Base-by-base conservation (phyloP, 2,797 vertebrate species). In the Xenentodon cancila region DNA sequence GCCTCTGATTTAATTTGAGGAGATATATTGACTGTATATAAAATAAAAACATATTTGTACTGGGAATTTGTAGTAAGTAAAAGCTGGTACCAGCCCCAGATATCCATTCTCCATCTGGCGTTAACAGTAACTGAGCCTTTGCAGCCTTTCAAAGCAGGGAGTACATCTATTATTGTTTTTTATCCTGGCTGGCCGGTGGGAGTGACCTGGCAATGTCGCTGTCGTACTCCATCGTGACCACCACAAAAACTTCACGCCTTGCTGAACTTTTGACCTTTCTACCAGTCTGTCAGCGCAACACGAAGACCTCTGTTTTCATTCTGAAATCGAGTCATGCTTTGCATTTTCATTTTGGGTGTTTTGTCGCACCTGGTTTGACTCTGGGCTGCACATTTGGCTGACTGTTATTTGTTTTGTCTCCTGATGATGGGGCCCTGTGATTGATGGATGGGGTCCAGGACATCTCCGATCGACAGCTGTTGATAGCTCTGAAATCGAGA, bases 391-490 rank as follows among this genome's bases (percentile, higher is more conserved):
- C 76, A 73, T 90, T 85, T 91, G 87, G 84, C 88, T 88, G 88
- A 75, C 86, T 85, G 84, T 75, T 90, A 77, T 89, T 91, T 92
- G 92, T 92, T 93, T 88, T 90, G 88, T 89, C 91, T 92, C 90
- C 84, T 77, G 92, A 90, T 88, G 90, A 91, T 85, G 80, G 84
- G 72, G 75, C 84, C 68, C 82, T 88, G 81, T 92, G 92, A 94
- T 92, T 92, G 92, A 93, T 94, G 93, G 93, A 94, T 72, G 76
- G 61, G 66, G 83, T 93, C 93, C 93, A 94, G 92, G 92, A 94
- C 93, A 92, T 93, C 92, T 94, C 86, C 91, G 87, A 94, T 94
- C 91, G 92, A 93, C 93, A 94, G 93, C 93, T 94, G 93, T 93
- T 94, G 93, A 93, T 94, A 91, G 92, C 93, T 93, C 88, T 90